Percentiles rank a stretch among this genome's conserved stretches.
These are phyloP conservation scores for Kradibia gibbosae DNA, from an alignment of 1,140 invertebrate genomes.

Conservation along the genomic window DNA sequence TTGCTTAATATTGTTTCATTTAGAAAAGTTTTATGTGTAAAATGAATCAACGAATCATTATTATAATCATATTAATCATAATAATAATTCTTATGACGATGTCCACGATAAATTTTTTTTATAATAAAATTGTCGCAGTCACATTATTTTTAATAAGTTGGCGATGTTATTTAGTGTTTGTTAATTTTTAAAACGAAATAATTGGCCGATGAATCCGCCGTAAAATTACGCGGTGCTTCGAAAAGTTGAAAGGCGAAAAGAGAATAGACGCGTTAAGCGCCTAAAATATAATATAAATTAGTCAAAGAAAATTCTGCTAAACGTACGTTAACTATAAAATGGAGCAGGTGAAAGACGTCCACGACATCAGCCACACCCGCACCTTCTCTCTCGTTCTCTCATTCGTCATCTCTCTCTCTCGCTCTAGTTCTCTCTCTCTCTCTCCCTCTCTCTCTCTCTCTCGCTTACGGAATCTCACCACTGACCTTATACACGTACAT, in stretches of 20 bases:
- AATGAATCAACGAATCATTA: too few relatives aligned
- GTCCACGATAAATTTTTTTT: too few relatives aligned
- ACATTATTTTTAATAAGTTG: too few relatives aligned
- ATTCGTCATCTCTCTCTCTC: not conserved
- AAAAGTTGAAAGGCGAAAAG: not conserved
- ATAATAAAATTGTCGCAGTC: too few relatives aligned
- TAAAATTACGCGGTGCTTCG: not conserved
- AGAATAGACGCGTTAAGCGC: not conserved
- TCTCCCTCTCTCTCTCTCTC: not conserved
- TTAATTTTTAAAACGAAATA: too few relatives aligned
- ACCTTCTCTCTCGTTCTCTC: not conserved
- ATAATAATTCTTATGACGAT: too few relatives aligned
- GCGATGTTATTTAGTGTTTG: too few relatives aligned
- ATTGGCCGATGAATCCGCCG: too few relatives aligned
- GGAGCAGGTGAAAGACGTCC: not conserved
- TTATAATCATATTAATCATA: too few relatives aligned
- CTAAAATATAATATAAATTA: slow-evolving; percentile 5
- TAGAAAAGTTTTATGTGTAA: too few relatives aligned
- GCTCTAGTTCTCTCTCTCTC: not conserved
- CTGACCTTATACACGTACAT: too few relatives aligned
- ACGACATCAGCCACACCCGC: not conserved
- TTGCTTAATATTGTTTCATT: too few relatives aligned
- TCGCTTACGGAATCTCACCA: not conserved
- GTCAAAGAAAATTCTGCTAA: not conserved
- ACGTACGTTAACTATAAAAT: not conserved